Percentiles rank a stretch among this genome's conserved stretches.
Conservation (phyloP, 2,797 vertebrate genomes). For the Syngnathus acus region DNA sequence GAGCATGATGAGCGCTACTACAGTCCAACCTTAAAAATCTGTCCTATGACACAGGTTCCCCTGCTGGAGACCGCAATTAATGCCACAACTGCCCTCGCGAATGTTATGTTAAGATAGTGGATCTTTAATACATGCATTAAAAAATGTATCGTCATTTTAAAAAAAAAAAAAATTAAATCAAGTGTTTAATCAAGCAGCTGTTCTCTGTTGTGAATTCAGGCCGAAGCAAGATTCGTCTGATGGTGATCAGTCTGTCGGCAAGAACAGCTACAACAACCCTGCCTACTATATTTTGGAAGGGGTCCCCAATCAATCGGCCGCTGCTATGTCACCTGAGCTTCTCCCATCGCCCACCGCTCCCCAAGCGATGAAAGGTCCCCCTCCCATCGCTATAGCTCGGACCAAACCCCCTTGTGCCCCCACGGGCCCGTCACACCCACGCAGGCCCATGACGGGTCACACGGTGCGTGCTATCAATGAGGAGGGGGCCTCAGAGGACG, state of each 20-base stretch:
- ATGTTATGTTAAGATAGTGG: too few species aligned
- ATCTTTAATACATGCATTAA: too few species aligned
- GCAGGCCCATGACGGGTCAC: conserved; percentile 42
- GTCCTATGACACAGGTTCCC: neutral
- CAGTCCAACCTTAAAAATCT: neutral
- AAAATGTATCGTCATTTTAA: too few species aligned
- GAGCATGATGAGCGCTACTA: neutral
- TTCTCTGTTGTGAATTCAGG: conserved; percentile 53
- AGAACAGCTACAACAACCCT: conserved; percentile 97
- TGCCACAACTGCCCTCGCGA: too few species aligned
- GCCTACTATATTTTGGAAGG: conserved; percentile 95
- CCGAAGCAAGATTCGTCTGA: conserved; percentile 74
- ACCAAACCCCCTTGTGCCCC: conserved; percentile 68
- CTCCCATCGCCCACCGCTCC: conserved; percentile 54
- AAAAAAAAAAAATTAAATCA: too few species aligned
- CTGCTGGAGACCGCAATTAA: too few species aligned
- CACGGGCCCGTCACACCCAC: conserved; percentile 29
- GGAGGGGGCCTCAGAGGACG: conserved; percentile 79
- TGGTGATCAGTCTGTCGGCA: conserved; percentile 64
- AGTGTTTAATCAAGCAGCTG: neutral
- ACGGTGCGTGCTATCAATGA: conserved; percentile 64
- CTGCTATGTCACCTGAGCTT: conserved; percentile 69
- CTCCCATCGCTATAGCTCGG: conserved; percentile 54
- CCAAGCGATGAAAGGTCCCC: conserved; percentile 50
- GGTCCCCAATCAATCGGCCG: conserved; percentile 84